Base-by-base conservation (phyloP, 2,888 invertebrate genomes). In the Heterodera filipjevi region DNA sequence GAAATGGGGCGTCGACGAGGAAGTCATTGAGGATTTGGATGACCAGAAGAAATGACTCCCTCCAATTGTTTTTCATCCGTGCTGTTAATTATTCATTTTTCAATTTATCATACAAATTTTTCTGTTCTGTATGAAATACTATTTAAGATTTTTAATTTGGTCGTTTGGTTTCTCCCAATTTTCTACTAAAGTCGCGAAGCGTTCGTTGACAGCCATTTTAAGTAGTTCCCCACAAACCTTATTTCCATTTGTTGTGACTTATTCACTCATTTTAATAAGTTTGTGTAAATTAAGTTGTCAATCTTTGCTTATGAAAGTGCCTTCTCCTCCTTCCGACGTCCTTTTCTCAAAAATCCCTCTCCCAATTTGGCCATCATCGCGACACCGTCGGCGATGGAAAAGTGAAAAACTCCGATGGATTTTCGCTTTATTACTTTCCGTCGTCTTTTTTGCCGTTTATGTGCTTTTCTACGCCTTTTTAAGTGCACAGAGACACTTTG, bases 1-100 rank as follows among this genome's bases (percentile, higher is more conserved):
- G 88, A 99, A 99, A 90, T 85, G 81, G 82, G 77, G 49, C 39
- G 79, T 83, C 59, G 77, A 79, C 66, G 81, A 86, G 74, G 84
- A 85, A 66, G 53, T 59, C 27, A 85, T 84, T 59, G 81, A 79
- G 32, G 84, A 84, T 78, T 75, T 86, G 49, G 83, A 84, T 27
- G 85, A 84, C n/a, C 82, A 82, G 70, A 82, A 82, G 71, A 75
- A 75, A 16, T 75, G 33, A 49, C 27, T 27, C n/a, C n/a, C 3
- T 2, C 1, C 27, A 22, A 6, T 22, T 53, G 16, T 19, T 53
- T 14, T 53, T 53, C 22, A 5, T 27, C 1, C 59, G 12, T 5
- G n/a, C 59, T 59, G 59, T n/a, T 59, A n/a, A 39, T 39, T 39
- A n/a, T 39, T 39, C 39, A 39, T 10, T 39, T 39, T 59, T n/a